Conservation (phyloP, 1,140 invertebrate genomes). For the Drosophila pallidifrons region DNA sequence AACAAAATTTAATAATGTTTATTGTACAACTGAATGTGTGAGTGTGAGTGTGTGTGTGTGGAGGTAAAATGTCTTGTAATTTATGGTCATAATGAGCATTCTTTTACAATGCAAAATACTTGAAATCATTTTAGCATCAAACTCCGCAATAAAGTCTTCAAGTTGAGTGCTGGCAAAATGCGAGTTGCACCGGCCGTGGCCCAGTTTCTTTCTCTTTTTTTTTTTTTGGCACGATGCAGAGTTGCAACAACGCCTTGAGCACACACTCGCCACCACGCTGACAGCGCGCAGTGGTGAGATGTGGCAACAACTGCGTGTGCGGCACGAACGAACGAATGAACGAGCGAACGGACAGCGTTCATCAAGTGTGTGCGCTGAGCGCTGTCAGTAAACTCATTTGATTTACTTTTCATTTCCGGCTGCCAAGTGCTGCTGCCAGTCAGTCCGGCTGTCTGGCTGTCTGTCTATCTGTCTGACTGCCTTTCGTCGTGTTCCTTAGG, state of each 20-base stretch:
- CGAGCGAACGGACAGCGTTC: conserved; percentile 50
- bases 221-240: not conserved
- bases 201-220: conserved; percentile 7
- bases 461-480: not conserved
- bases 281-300: conserved; percentile 46
- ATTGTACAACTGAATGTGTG: not conserved
- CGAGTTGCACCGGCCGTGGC: conserved; percentile 2
- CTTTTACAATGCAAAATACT: not conserved
- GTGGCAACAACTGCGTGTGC: conserved; percentile 27
- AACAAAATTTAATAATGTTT: conserved; percentile 56
- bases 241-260: conserved; percentile 18
- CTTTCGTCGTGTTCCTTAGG: conserved; percentile 5
- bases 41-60: not conserved
- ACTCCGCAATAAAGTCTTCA: not conserved
- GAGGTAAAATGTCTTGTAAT: not conserved
- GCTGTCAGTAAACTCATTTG: conserved; percentile 69
- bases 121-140: not conserved
- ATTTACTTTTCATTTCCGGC: conserved; percentile 84
- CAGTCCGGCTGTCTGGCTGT: not conserved
- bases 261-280: conserved; percentile 50
- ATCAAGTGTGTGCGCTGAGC: conserved; percentile 61
- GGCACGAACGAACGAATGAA: conserved; percentile 26
- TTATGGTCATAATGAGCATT: conserved; percentile 5
- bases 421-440: conserved; percentile 41
- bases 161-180: not conserved